Evolutionary conservation across 2,797 vertebrate genomes (phyloP).

Genomic region (Microctenopoma steveboyesi): DNA sequence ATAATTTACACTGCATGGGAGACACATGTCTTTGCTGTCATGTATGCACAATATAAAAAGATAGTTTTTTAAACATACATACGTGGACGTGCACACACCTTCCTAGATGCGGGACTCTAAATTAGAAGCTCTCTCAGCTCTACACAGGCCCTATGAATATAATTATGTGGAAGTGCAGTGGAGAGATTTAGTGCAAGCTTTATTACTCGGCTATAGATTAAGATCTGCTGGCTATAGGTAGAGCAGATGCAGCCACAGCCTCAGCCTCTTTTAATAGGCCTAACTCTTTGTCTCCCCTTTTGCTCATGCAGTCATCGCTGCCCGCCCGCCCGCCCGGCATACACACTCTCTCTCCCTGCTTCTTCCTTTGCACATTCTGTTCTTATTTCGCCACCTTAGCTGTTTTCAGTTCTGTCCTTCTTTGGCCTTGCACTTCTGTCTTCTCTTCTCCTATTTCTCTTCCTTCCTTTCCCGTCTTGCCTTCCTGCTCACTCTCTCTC

Average conservation of each 20-base stretch:
- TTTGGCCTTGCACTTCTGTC: conserved; percentile 67
- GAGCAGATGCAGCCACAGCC: conserved; percentile 70
- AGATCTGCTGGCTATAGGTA: conserved; percentile 78
- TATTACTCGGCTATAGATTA: conserved; percentile 77
- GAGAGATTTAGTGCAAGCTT: conserved; percentile 78
- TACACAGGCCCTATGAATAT: conserved; percentile 74
- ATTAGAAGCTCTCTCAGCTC: conserved; percentile 66
- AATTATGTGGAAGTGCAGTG: conserved; percentile 76
- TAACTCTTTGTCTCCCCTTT: conserved; percentile 39
- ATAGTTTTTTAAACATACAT: conserved; percentile 16
- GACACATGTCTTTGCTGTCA: conserved; percentile 12
- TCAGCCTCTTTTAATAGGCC: conserved; percentile 62
- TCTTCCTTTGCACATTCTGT: conserved; percentile 57
- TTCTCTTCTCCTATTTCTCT: conserved; percentile 38
- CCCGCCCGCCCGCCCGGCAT: conserved; percentile 13
- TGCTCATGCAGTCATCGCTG: conserved; percentile 40
- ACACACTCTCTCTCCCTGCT: neutral
- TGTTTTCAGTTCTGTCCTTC: conserved; percentile 69
- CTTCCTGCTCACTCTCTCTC: conserved; percentile 18
- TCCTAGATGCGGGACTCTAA: conserved; percentile 39
- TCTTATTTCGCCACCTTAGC: conserved; percentile 56
- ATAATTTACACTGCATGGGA: conserved; percentile 26
- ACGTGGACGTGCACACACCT: conserved; percentile 35
- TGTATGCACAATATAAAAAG: neutral
- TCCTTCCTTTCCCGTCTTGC: neutral